phyloP scores from a whole-genome alignment of 2,888 invertebrate species.

The Monochamus alternatus region DNA sequence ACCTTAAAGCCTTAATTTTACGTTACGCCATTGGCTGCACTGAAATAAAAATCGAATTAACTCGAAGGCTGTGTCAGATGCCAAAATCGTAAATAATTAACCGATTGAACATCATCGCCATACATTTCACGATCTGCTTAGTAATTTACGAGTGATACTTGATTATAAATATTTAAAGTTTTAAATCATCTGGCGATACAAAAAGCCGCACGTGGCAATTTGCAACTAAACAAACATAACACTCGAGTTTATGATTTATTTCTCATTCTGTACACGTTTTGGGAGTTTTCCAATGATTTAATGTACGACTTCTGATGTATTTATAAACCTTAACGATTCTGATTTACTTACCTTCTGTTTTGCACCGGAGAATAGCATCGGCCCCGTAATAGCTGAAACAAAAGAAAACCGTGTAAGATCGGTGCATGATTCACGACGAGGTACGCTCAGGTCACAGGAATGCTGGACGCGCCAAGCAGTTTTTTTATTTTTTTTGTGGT shows the following conservation, averaged over 20 bases:
- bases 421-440: slow-evolving; percentile 37
- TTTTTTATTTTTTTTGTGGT: slow-evolving; percentile 22
- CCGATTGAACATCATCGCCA: too few species aligned
- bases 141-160: not conserved
- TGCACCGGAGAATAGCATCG: not conserved
- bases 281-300: not conserved
- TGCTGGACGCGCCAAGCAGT: slow-evolving; percentile 34
- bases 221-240: not conserved
- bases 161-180: slow-evolving; percentile 8
- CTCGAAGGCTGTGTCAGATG: too few species aligned
- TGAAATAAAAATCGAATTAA: too few species aligned
- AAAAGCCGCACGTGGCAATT: not conserved
- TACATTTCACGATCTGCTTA: not conserved
- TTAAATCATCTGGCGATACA: not conserved
- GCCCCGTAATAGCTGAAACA: slow-evolving; percentile 12
- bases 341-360: not conserved
- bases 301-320: too few species aligned
- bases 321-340: too few species aligned
- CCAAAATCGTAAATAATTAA: too few species aligned
- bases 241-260: not conserved
- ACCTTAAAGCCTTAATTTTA: too few species aligned
- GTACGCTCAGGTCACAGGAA: slow-evolving; percentile 43
- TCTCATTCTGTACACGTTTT: not conserved
- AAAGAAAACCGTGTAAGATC: slow-evolving; percentile 39
- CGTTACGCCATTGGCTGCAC: too few species aligned